These are phyloP conservation scores for Eristalinus sepulchralis DNA, from an alignment of 2,888 invertebrate genomes.

Conservation along the genomic window DNA sequence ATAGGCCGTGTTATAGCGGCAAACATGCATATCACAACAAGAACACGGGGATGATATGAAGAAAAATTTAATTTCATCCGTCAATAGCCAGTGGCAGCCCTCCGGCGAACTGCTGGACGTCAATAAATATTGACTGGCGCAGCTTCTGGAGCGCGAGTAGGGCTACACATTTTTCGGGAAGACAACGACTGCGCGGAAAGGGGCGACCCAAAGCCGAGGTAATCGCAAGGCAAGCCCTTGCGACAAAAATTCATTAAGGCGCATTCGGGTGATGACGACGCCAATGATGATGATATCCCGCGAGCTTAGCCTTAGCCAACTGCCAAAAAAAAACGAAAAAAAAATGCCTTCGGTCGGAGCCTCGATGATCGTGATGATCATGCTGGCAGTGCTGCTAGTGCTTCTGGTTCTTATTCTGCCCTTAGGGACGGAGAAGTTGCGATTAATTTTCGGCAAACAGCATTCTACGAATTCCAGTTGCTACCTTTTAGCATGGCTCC, in stretches of 20 bases:
- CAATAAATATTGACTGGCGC: constrained; percentile 60
- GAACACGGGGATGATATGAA: constrained; percentile 26
- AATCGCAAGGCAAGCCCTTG: constrained; percentile 62
- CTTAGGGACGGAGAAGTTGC: constrained; percentile 55
- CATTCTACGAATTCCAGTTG: constrained; percentile 71
- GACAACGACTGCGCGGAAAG: background rate
- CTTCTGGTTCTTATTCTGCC: constrained; percentile 70
- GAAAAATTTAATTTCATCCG: constrained; percentile 71
- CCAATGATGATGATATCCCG: constrained; percentile 70
- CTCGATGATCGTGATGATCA: constrained; percentile 38
- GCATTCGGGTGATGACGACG: constrained; percentile 52
- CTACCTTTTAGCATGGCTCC: constrained; percentile 55
- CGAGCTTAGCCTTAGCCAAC: constrained; percentile 69
- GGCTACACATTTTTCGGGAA: constrained; percentile 20
- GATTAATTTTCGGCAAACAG: constrained; percentile 71
- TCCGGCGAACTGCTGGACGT: constrained; percentile 58
- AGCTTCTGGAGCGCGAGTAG: background rate
- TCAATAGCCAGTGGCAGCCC: constrained; percentile 71
- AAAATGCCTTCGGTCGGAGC: constrained; percentile 20
- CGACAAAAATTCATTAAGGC: constrained; percentile 71
- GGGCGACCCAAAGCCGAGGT: constrained; percentile 10
- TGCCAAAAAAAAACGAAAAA: constrained; percentile 1
- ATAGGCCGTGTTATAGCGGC: constrained; percentile 8
- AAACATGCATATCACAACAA: constrained; percentile 57
- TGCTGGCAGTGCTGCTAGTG: constrained; percentile 24